Conservation (phyloP, 1,140 invertebrate genomes). For the Cherax destructor region DNA sequence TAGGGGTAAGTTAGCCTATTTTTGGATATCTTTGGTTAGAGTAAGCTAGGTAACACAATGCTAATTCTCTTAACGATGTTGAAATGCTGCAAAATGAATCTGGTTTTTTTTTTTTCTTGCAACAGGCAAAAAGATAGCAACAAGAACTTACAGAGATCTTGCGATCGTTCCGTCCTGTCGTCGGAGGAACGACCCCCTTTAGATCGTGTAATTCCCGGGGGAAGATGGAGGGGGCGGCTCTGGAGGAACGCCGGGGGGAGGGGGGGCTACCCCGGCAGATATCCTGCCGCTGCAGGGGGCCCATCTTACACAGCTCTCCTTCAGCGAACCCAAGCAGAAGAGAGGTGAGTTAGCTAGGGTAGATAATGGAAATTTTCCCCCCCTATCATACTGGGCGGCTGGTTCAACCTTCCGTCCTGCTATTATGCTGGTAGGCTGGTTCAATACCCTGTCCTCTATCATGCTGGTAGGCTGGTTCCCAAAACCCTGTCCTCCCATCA, state of each 20-base stretch:
- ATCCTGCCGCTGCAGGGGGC: not conserved
- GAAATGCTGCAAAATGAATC: not conserved
- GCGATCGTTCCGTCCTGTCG: conserved; percentile 36
- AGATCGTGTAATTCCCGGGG: conserved; percentile 33
- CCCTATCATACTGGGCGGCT: no score
- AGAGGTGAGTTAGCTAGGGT: conserved; percentile 38
- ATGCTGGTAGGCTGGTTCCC: no score
- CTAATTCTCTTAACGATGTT: not conserved
- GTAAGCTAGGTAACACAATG: no score
- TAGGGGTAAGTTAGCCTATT: not conserved
- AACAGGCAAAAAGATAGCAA: conserved; percentile 37
- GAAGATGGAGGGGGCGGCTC: not conserved
- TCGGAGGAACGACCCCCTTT: conserved; percentile 32
- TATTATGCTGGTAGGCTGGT: no score
- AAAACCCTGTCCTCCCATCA: no score
- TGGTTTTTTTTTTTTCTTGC: not conserved
- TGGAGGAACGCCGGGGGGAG: not conserved
- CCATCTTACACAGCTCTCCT: conserved; percentile 35
- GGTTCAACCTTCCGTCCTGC: no score
- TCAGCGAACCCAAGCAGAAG: conserved; percentile 39
- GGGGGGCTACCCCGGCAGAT: not conserved
- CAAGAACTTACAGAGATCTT: conserved; percentile 41
- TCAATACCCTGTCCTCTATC: no score
- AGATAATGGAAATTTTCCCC: no score
- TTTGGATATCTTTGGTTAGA: not conserved